Conservation (phyloP, 2,797 vertebrate species). For the Diglossa cyanea region DNA sequence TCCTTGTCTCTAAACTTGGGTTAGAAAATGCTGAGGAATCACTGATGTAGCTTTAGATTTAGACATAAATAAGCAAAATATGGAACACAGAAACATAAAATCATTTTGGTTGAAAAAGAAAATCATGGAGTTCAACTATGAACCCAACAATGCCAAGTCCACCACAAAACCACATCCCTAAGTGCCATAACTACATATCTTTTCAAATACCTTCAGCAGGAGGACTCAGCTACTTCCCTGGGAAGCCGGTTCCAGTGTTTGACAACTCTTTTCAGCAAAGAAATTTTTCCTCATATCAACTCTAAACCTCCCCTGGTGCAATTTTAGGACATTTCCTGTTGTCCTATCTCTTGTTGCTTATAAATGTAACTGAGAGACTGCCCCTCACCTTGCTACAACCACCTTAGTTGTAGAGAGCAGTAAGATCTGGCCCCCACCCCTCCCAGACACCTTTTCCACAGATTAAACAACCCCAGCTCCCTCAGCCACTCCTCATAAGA, state of each 20-base stretch:
- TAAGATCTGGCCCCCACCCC: not conserved
- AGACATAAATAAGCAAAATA: not conserved
- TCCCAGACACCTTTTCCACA: not conserved
- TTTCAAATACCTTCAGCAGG: not conserved
- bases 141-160: not conserved
- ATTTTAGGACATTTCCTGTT: not conserved
- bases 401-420: not conserved
- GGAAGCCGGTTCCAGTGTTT: not conserved
- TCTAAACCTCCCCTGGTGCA: not conserved
- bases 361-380: not conserved
- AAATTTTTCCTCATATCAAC: not conserved
- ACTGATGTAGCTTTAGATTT: not conserved
- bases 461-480: not conserved
- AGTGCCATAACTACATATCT: not conserved
- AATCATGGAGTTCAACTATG: too few relatives aligned
- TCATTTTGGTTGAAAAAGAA: not conserved
- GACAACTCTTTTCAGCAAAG: not conserved
- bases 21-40: not conserved
- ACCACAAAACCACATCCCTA: not conserved
- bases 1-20: not conserved
- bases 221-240: not conserved
- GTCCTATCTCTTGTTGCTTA: not conserved
- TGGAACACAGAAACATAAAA: not conserved
- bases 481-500: not conserved
- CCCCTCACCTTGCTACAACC: not conserved